Base-by-base conservation (phyloP, 2,888 invertebrate species). In the Zootermopsis nevadensis region DNA sequence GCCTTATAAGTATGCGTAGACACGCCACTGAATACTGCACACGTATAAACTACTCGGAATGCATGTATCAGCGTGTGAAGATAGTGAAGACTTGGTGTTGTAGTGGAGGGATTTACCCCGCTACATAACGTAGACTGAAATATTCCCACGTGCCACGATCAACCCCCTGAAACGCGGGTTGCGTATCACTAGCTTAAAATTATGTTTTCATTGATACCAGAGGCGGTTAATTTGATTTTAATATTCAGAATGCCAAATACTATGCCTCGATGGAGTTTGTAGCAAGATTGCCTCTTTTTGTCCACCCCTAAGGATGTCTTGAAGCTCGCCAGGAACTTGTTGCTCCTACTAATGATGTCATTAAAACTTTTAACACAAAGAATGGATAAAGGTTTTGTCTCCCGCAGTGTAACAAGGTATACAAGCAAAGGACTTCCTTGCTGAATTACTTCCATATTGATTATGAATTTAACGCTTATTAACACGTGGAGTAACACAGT, bases 361-460 rank as follows among this genome's bases (percentile, higher is more conserved):
- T 79, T 79, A 79, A 79, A 79, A 79, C 60, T 79, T 77, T 60
- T 79, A 60, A 27, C 79, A 30, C 79, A 79, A 79, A 79, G 66
- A 79, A 79, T 60, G 66, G 38, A 35, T 33, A 35, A 1, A 27
- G 60, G n/a, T 60, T 27, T 60, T 27, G 60, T 15, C 8, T 4
- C 60, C n/a, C 60, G 60, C 60, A 3, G 0, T 19, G 19, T 3
- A 19, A 3, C n/a, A 8, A 60, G n/a, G 60, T 27, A 27, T 15
- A 60, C n/a, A 60, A 60, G 7, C n/a, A 60, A 60, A 27, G 1
- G 27, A 4, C 6, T 60, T n/a, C 8, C 60, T n/a, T 7, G n/a
- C 1, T 27, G 27, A 38, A 10, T 74, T 0, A 38, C n/a, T 38
- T 8, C 8, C 22, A 24, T n/a, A 74, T 42, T 24, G 74, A 42